Percentiles rank a stretch among this genome's conserved stretches.
Evolutionary conservation across 2,113 vertebrate genomes (phyloP).

Genomic region (Rhizomys pruinosus): DNA sequence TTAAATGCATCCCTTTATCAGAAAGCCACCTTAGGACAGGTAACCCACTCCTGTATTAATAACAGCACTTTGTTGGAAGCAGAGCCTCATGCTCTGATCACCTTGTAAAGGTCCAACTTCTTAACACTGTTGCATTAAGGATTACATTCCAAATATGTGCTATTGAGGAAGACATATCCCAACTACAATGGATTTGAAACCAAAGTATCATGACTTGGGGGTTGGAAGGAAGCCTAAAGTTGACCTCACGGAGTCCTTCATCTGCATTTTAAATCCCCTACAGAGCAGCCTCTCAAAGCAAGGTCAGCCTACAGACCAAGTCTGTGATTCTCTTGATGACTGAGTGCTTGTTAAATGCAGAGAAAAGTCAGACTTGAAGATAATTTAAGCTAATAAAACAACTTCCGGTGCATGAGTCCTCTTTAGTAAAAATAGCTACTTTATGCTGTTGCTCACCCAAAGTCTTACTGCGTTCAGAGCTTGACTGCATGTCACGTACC

Average conservation of each 20-base stretch:
- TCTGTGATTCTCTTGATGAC: background rate
- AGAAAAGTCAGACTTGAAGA: background rate
- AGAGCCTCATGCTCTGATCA: background rate
- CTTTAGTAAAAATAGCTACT: conserved; percentile 26
- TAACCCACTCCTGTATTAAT: background rate
- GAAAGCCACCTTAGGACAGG: background rate
- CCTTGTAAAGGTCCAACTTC: background rate
- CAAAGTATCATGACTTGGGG: background rate
- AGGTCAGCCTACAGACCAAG: background rate
- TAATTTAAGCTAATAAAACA: conserved; percentile 42
- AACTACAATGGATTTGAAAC: background rate
- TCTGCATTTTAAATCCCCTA: background rate
- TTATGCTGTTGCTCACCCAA: background rate
- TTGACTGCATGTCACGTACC: background rate
- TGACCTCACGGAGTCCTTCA: background rate
- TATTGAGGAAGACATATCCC: background rate
- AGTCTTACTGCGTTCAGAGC: background rate
- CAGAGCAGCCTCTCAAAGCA: background rate
- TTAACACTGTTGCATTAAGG: background rate
- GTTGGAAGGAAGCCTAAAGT: background rate
- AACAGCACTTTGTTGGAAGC: background rate
- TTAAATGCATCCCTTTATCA: background rate
- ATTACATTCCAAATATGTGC: background rate
- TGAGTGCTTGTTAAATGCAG: background rate
- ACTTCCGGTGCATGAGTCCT: background rate